These are phyloP conservation scores for Pogonocherus hispidulus DNA, from an alignment of 2,888 invertebrate species.

Conservation along the genomic window DNA sequence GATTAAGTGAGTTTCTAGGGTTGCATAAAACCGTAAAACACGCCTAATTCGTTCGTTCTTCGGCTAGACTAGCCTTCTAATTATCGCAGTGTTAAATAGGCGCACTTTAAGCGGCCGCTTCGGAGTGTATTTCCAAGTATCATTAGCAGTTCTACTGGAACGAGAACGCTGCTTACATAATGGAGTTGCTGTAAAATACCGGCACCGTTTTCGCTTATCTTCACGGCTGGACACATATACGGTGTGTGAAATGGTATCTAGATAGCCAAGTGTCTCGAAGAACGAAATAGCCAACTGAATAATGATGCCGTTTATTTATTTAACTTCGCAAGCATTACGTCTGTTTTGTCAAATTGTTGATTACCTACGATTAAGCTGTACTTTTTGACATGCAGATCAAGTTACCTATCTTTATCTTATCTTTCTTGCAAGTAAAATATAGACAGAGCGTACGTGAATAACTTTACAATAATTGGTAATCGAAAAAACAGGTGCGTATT, in stretches of 20 bases:
- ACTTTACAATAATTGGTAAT: too few relatives aligned
- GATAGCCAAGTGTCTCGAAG: not conserved
- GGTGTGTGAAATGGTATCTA: not conserved
- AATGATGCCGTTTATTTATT: too few relatives aligned
- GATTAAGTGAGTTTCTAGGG: not conserved
- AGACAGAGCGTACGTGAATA: too few relatives aligned
- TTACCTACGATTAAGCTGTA: too few relatives aligned
- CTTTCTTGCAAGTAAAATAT: too few relatives aligned
- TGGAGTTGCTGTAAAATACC: slow-evolving; percentile 7
- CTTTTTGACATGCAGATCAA: too few relatives aligned
- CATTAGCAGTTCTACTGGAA: slow-evolving; percentile 10
- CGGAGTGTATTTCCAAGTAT: slow-evolving; percentile 19
- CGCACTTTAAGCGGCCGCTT: slow-evolving; percentile 12
- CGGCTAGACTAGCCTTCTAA: not conserved
- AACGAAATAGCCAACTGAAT: not conserved
- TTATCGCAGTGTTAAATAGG: slow-evolving; percentile 4
- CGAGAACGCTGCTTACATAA: slow-evolving; percentile 20
- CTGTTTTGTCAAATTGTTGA: too few relatives aligned
- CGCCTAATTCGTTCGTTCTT: not conserved
- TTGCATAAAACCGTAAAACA: not conserved
- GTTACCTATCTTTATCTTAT: too few relatives aligned
- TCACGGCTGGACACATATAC: not conserved
- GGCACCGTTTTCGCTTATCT: slow-evolving; percentile 10
- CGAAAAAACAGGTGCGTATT: too few relatives aligned
- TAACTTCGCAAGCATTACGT: too few relatives aligned